These are phyloP conservation scores for Caenorhabditis uteleia DNA, from an alignment of 2,888 invertebrate genomes.

Conservation along the genomic window DNA sequence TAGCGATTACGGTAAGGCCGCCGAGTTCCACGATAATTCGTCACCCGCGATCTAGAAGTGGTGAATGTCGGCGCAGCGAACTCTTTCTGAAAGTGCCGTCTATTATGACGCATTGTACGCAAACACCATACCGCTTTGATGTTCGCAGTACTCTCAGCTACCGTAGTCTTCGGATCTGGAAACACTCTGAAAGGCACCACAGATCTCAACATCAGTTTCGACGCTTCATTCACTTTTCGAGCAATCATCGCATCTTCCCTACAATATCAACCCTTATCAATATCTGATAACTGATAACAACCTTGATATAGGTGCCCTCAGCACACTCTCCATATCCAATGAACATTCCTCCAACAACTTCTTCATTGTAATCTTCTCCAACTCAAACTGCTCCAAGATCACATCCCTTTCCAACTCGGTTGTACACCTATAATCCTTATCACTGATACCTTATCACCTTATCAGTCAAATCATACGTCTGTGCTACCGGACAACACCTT, in stretches of 20 bases:
- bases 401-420: conserved; percentile 13
- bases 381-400: conserved; percentile 23
- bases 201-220: conserved; percentile 25
- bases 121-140: conserved; percentile 12
- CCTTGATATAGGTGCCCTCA: conserved; percentile 15
- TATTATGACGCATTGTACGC: no score
- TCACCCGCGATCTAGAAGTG: no score
- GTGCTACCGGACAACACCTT: conserved; percentile 29
- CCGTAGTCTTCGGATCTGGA: conserved; percentile 27
- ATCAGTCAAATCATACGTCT: neutral
- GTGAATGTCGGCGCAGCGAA: neutral
- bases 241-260: conserved; percentile 37
- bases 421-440: conserved; percentile 14
- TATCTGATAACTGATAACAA: neutral
- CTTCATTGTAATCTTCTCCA: conserved; percentile 31
- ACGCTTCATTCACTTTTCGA: conserved; percentile 21
- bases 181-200: conserved; percentile 33
- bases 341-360: conserved; percentile 22
- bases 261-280: neutral
- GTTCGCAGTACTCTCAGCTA: conserved; percentile 4
- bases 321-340: conserved; percentile 22
- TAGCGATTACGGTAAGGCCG: no score
- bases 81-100: neutral
- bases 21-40: no score
- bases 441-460: neutral